A percentile compares a stretch with the other conserved stretches of the same genome.
These are phyloP conservation scores for Sander vitreus DNA, from an alignment of 2,113 vertebrate species.

Conservation along the genomic window DNA sequence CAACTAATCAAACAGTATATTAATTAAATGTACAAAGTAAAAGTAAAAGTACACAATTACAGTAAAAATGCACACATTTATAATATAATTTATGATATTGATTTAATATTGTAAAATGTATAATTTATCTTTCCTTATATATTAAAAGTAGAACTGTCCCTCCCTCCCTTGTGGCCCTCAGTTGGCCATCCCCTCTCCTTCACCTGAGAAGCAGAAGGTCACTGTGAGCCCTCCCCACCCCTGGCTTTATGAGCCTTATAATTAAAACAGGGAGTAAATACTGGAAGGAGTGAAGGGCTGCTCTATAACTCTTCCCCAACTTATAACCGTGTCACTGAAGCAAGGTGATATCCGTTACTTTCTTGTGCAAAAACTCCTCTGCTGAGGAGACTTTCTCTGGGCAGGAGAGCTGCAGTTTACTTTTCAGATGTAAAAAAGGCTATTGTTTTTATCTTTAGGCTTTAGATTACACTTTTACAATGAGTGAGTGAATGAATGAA, in stretches of 20 bases:
- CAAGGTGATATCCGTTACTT: conserved; percentile 80
- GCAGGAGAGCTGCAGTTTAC: conserved; percentile 9
- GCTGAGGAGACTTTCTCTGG: conserved; percentile 46
- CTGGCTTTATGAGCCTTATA: conserved; percentile 87
- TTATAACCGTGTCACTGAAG: conserved; percentile 80
- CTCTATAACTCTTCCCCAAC: conserved; percentile 83
- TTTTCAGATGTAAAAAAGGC: conserved; percentile 6
- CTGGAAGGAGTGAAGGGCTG: conserved; percentile 76
- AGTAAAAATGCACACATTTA: neutral
- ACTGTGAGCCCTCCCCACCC: conserved; percentile 51
- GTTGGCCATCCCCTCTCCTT: conserved; percentile 79
- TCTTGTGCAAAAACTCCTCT: conserved; percentile 65
- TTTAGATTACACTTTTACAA: neutral
- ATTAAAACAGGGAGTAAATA: conserved; percentile 88
- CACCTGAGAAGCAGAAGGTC: conserved; percentile 84
- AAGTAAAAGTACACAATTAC: neutral
- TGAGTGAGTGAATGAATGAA: neutral
- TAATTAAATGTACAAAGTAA: neutral
- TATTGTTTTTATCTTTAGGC: conserved; percentile 27
- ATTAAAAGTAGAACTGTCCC: conserved; percentile 23
- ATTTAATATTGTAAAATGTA: neutral
- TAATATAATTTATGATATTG: neutral
- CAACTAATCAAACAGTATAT: neutral
- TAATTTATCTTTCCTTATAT: neutral
- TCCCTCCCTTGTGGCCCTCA: conserved; percentile 51